Percentiles rank a stretch among this genome's conserved stretches.
Conservation (phyloP, 2,113 vertebrate species). For the Aptenodytes forsteri region DNA sequence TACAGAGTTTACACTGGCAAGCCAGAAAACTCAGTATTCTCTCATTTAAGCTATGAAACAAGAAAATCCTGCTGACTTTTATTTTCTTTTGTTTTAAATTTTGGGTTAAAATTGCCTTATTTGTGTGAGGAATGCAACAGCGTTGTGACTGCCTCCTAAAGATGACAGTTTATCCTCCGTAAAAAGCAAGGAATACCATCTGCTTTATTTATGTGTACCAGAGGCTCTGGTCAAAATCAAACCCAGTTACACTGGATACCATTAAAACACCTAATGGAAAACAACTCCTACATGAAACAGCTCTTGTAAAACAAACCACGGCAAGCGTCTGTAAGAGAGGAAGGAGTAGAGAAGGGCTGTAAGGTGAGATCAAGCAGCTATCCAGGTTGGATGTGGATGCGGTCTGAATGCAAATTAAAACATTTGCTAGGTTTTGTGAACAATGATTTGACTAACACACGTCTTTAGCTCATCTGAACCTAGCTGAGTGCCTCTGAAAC, state of each 20-base stretch:
- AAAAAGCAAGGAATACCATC: neutral
- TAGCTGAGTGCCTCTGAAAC: neutral
- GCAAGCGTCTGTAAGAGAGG: neutral
- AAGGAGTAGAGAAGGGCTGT: neutral
- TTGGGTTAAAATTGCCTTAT: neutral
- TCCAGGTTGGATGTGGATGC: neutral
- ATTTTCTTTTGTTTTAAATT: neutral
- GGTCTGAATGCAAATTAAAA: neutral
- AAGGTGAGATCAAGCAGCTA: neutral
- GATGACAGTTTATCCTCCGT: neutral
- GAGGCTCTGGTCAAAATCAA: neutral
- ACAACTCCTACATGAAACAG: neutral
- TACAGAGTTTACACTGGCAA: neutral
- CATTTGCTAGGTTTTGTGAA: neutral
- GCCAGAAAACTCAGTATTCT: neutral
- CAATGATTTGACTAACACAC: neutral
- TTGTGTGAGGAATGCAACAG: neutral
- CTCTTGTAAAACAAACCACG: neutral
- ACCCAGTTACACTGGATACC: neutral
- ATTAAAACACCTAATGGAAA: neutral
- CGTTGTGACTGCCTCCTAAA: neutral
- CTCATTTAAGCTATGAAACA: neutral
- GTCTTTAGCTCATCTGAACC: neutral
- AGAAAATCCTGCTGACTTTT: neutral
- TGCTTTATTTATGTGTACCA: neutral